A percentile compares a stretch with the other conserved stretches of the same genome.
phyloP scores from a whole-genome alignment of 2,113 vertebrate species.

The Vidua macroura region DNA sequence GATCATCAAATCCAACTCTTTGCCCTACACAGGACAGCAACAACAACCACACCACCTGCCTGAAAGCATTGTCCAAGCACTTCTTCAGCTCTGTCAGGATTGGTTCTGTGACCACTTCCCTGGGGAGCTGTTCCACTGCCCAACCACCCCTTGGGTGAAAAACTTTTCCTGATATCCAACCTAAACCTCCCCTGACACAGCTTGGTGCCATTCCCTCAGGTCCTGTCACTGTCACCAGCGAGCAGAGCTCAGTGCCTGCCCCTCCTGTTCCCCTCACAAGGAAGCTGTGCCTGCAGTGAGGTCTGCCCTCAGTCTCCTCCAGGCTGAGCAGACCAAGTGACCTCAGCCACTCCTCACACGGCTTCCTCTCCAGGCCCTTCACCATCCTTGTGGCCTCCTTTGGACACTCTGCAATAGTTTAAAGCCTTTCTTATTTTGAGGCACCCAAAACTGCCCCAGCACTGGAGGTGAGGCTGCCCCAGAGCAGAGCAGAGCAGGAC shows the following conservation, averaged over 20 bases:
- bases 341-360: neutral
- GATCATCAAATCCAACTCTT: neutral
- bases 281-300: neutral
- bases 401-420: accelerated
- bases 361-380: neutral
- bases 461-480: neutral
- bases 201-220: neutral
- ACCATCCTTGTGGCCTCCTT: accelerated
- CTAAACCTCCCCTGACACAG: accelerated
- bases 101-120: neutral
- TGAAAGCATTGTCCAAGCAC: neutral
- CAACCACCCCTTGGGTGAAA: neutral
- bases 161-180: neutral
- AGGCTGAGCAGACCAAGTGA: neutral
- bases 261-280: neutral
- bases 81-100: neutral
- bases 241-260: neutral
- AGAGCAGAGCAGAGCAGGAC: accelerated
- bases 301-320: neutral
- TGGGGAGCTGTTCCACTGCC: neutral
- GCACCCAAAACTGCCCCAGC: neutral
- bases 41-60: neutral
- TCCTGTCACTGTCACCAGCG: neutral
- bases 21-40: neutral
- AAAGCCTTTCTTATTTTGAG: accelerated